Evolutionary conservation across 2,888 invertebrate genomes (phyloP).

Genomic region (Urechis unicinctus): DNA sequence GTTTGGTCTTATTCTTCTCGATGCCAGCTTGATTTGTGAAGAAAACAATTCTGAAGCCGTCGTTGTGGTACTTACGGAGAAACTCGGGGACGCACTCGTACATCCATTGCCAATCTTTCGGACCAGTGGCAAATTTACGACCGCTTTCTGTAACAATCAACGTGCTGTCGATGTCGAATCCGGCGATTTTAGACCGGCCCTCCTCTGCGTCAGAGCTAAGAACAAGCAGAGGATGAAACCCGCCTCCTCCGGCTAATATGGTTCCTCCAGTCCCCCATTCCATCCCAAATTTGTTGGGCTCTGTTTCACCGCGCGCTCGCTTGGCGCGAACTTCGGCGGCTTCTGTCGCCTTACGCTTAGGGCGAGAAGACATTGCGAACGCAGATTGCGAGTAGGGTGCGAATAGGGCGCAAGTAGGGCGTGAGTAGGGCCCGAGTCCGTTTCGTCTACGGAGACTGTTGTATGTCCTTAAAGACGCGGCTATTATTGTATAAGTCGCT

Average conservation of each 20-base stretch:
- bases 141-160: constrained; percentile 42
- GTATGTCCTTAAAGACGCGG: too few relatives aligned
- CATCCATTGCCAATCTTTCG: constrained; percentile 44
- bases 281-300: background rate
- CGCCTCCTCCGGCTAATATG: background rate
- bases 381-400: too few relatives aligned
- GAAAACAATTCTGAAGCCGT: constrained; percentile 38
- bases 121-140: constrained; percentile 38
- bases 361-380: background rate
- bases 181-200: constrained; percentile 29
- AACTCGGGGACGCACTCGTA: constrained; percentile 35
- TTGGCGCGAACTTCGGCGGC: too few relatives aligned
- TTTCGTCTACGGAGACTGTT: too few relatives aligned
- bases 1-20: constrained; percentile 37
- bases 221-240: background rate
- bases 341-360: background rate
- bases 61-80: constrained; percentile 30
- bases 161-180: constrained; percentile 45
- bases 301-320: background rate
- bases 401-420: background rate
- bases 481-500: too few relatives aligned
- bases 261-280: background rate
- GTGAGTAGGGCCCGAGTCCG: too few relatives aligned
- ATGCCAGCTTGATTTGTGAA: constrained; percentile 45
- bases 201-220: background rate